Evolutionary conservation across 1,140 invertebrate genomes (phyloP).

Genomic region (Araneus ventricosus): DNA sequence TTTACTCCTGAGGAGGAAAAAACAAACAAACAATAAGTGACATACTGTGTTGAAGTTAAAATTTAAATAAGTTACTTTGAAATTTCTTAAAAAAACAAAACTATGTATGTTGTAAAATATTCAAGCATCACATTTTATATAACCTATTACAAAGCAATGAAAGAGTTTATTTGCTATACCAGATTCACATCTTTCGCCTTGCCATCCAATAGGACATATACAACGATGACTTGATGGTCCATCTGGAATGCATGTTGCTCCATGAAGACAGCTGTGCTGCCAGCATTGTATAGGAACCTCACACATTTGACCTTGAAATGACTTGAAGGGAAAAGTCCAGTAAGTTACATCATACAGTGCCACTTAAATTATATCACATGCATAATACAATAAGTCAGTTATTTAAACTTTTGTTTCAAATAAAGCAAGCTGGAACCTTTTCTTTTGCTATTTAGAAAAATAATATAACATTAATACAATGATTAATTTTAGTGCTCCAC

Average conservation of each 20-base stretch:
- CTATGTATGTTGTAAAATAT: background rate
- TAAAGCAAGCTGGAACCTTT: too few relatives aligned
- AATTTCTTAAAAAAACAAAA: background rate
- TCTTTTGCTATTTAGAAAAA: too few relatives aligned
- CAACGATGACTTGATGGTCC: slow-evolving; percentile 37
- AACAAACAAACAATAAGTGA: background rate
- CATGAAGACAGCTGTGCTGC: slow-evolving; percentile 68
- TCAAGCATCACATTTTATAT: background rate
- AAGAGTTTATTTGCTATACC: slow-evolving; percentile 48
- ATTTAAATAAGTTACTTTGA: background rate
- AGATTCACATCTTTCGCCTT: slow-evolving; percentile 65
- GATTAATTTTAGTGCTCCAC: too few relatives aligned
- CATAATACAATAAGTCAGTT: too few relatives aligned
- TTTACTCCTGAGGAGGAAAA: slow-evolving; percentile 47
- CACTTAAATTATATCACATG: too few relatives aligned
- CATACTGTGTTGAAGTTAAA: background rate
- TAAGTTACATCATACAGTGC: background rate
- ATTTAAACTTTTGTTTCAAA: too few relatives aligned
- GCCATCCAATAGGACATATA: slow-evolving; percentile 72
- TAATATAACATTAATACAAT: too few relatives aligned
- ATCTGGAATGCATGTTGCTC: slow-evolving; percentile 55
- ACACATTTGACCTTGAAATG: slow-evolving; percentile 56
- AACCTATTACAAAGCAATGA: background rate
- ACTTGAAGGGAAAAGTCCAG: background rate
- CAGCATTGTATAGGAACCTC: slow-evolving; percentile 66